Evolutionary conservation across 2,113 vertebrate species (phyloP).

Genomic region (Coracopsis vasa): DNA sequence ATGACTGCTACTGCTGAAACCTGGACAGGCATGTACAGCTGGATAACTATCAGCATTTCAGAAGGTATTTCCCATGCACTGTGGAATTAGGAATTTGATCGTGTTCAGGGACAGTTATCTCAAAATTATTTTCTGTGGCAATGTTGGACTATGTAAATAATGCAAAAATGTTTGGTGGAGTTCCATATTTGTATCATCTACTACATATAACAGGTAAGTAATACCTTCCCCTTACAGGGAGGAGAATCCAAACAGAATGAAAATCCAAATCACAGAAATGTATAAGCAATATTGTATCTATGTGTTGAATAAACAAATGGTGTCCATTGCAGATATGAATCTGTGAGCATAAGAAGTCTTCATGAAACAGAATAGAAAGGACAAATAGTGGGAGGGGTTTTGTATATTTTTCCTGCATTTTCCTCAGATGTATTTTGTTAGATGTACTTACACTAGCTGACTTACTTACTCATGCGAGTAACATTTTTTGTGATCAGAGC

Average conservation of each 20-base stretch:
- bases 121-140: not conserved
- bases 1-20: no score
- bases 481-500: not conserved
- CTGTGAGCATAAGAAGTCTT: not conserved
- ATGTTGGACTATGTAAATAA: not conserved
- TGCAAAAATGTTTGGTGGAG: not conserved
- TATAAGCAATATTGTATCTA: not conserved
- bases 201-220: not conserved
- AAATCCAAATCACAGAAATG: not conserved
- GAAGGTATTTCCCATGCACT: not conserved
- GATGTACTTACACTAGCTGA: accelerated
- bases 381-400: not conserved
- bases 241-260: not conserved
- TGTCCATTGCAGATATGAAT: not conserved
- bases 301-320: not conserved
- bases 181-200: not conserved
- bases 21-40: not conserved
- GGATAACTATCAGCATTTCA: accelerated
- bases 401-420: not conserved
- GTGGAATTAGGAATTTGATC: not conserved
- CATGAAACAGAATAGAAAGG: not conserved
- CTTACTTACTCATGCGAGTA: not conserved
- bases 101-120: not conserved
- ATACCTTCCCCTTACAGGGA: not conserved
- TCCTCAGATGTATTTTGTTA: not conserved